Evolutionary conservation across 2,113 vertebrate species (phyloP), one percentile per base, ranked within the genome.

Genomic region (Salminus brasiliensis): DNA sequence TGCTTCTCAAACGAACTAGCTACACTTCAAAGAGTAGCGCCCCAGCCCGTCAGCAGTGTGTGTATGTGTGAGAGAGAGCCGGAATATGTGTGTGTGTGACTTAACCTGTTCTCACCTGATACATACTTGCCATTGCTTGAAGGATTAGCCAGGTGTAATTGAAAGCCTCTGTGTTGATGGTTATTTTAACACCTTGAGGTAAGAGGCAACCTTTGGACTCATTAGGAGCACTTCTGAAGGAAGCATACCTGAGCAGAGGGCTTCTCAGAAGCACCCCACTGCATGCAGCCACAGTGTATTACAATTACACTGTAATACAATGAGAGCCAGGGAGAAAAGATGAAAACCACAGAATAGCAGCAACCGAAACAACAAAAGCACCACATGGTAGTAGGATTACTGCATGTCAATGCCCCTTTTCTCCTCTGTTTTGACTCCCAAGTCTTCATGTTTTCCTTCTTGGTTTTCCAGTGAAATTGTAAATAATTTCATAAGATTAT

Each of bases 71-170:
- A 63, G 70, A n/a, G n/a, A n/a, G n/a, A n/a, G n/a, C n/a, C n/a
- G n/a, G n/a, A n/a, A n/a, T 83, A 30, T 57, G n/a, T 55, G 39
- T 79, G 72, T 79, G 83, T 73, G 77, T 83, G 87, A 85, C 86
- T 87, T 84, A 91, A 91, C 89, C 88, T 91, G 88, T 91, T 87
- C 87, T 82, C 87, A 87, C 82, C 84, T 83, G 85, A 80, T 82
- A 60, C 85, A 81, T 85, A 85, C 81, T 88, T 91, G 82, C 88
- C 89, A 87, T 87, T 82, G 65, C 86, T 83, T 84, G 81, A 80
- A 80, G 81, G 83, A 84, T 87, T 85, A 87, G 66, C 63, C 39
- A 70, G 60, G 63, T 78, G 84, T 83, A 86, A 85, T 79, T 85
- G 85, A 81, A 75, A 34, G 79, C 78, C 25, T 74, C 36, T 78